Evolutionary conservation across 2,888 invertebrate genomes (phyloP).

Genomic region (Coenonympha arcania): DNA sequence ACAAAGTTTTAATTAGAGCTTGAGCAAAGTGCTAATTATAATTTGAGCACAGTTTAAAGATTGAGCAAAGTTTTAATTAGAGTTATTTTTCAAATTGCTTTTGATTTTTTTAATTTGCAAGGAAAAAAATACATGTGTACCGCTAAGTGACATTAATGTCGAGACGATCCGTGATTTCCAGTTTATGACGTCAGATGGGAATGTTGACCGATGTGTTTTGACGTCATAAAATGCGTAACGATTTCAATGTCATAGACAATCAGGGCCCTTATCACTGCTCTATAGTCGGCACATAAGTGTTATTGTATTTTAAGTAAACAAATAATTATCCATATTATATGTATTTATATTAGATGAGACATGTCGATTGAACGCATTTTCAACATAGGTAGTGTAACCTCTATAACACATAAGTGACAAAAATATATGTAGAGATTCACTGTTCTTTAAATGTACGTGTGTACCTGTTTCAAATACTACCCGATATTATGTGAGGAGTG

Average conservation of each 20-base stretch:
- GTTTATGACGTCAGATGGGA: background rate
- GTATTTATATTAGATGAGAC: constrained; percentile 26
- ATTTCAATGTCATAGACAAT: background rate
- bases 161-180: background rate
- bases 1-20: too few species aligned
- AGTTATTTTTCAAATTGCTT: too few species aligned
- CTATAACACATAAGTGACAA: constrained; percentile 30
- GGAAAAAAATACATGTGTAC: constrained; percentile 3
- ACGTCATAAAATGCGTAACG: background rate
- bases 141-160: constrained; percentile 7
- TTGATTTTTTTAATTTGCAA: background rate
- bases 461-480: constrained; percentile 57
- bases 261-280: constrained; percentile 20
- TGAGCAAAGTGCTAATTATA: too few species aligned
- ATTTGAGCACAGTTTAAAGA: too few species aligned
- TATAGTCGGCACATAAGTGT: constrained; percentile 31
- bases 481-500: constrained; percentile 42
- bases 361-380: constrained; percentile 32
- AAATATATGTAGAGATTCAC: constrained; percentile 37
- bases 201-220: too few species aligned
- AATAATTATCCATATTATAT: constrained; percentile 17
- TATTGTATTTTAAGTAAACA: constrained; percentile 30
- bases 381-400: constrained; percentile 32
- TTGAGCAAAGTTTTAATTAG: too few species aligned
- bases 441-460: constrained; percentile 54